Evolutionary conservation across 2,888 invertebrate species (phyloP), one percentile per base, ranked within the genome.

Genomic region (Carcina quercana): DNA sequence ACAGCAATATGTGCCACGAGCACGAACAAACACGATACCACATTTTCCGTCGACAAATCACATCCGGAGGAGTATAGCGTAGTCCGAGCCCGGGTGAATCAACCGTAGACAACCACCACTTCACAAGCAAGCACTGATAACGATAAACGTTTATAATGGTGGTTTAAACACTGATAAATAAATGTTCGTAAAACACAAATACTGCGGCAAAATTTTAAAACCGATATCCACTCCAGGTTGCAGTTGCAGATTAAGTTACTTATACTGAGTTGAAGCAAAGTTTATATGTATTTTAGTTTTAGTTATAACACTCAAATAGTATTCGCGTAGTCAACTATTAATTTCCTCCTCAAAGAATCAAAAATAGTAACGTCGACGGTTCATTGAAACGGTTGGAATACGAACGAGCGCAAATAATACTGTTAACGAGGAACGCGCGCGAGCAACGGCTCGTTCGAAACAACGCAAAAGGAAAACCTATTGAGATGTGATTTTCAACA

Each of bases 1-100:
- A 68, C 62, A 64, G 59, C 59, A 60, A 59, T 58, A 52, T 61
- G 59, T 57, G 53, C 58, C 55, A 55, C 68, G 62, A 59, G 55
- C 69, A 55, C 68, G 62, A 59, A 55, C 69, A 60, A 63, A 64
- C 50, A 67, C 65, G 78, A 82, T 80, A 75, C 70, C 68, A 75
- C 79, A 76, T 74, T 73, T 79, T 75, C 67, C 67, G 69, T 73
- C 76, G 76, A 75, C 80, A 79, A 80, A 80, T 79, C 82, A 79
- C 75, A 82, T 82, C 83, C 83, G 83, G 75, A 75, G 72, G 57
- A 61, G 58, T 40, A 50, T 52, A 58, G 56, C 55, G 60, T 57
- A 62, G 64, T 62, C 48, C 54, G 59, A 45, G 53, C 29, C 33
- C 63, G 64, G 52, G 62, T 78, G 78, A 79, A 66, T 79, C 76